Evolutionary conservation across 2,797 vertebrate genomes (phyloP), one percentile per base, ranked within the genome.

Genomic region (Micropoecilia bifurca): DNA sequence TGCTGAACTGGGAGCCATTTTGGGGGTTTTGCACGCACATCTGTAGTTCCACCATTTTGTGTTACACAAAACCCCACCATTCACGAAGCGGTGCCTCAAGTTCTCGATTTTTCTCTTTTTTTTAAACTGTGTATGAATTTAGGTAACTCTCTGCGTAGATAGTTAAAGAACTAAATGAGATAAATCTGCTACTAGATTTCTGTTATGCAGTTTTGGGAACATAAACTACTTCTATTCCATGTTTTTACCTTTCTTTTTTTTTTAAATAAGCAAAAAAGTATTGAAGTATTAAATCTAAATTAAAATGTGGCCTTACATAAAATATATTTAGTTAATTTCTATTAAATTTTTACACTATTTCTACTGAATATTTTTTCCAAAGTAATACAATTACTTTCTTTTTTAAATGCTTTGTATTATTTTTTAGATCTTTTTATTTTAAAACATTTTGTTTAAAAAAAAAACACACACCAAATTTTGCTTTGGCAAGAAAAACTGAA

Each of bases 1-100:
- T 82, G 69, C 36, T 48, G 33, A 88, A 85, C 55, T 72, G 48
- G 92, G 68, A 90, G 93, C 93, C 94, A 95, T 95, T 90, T 95
- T 94, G 87, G 76, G 85, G 82, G 83, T 79, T 88, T 83, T 14
- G 39, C 71, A 73, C 66, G 55, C 2, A 6, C 16, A 20, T 63
- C 69, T 66, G 68, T 4, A 39, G 45, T 69, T 1, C 89, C 88
- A 69, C 93, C 94, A 95, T 95, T 94, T 95, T 94, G 89, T 85
- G 46, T 57, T 28, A 39, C 7, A 59, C n/a, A 20, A 55, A 74
- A 69, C 63, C 6, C 25, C 5, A 4, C n/a, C 0, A 16, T n/a
- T 50, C 48, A 0, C 57, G 12, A 43, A 33, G 1, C 25, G 10
- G 36, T 33, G 73, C 43, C 25, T 78, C 61, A 6, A 73, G 6